Evolutionary conservation across 2,888 invertebrate species (phyloP).

Genomic region (Apamea monoglypha): DNA sequence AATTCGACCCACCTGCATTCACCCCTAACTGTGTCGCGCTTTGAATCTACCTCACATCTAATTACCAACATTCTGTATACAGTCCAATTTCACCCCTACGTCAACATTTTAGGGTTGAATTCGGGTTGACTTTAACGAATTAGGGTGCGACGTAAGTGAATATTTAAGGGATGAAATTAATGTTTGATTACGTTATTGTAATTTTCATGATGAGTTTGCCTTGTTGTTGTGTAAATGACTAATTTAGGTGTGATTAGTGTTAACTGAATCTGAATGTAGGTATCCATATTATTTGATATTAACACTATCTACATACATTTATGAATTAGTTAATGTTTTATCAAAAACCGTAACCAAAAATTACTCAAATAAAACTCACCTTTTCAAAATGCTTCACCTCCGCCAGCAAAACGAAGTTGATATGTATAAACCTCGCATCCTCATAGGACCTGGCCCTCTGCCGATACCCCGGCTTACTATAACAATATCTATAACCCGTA

Average conservation of each 20-base stretch:
- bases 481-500: constrained; percentile 88
- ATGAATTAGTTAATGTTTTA: not conserved
- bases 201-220: constrained; percentile 51
- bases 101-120: constrained; percentile 37
- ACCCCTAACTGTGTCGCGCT: constrained; percentile 60
- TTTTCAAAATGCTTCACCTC: constrained; percentile 92
- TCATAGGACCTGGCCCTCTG: constrained; percentile 87
- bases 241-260: constrained; percentile 31
- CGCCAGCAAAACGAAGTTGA: constrained; percentile 91
- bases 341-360: not conserved
- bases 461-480: constrained; percentile 83
- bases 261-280: not conserved
- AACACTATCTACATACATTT: too few relatives aligned
- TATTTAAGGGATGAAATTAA: constrained; percentile 59
- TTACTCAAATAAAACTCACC: constrained; percentile 85
- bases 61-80: constrained; percentile 47
- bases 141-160: constrained; percentile 47
- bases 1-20: constrained; percentile 60
- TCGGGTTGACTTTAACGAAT: constrained; percentile 19
- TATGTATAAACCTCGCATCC: constrained; percentile 92
- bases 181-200: constrained; percentile 63
- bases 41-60: constrained; percentile 56
- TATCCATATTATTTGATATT: not conserved
- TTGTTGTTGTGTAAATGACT: constrained; percentile 40
- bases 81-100: constrained; percentile 46